Conservation (phyloP, 2,113 vertebrate species). For the Pao palembangensis region DNA sequence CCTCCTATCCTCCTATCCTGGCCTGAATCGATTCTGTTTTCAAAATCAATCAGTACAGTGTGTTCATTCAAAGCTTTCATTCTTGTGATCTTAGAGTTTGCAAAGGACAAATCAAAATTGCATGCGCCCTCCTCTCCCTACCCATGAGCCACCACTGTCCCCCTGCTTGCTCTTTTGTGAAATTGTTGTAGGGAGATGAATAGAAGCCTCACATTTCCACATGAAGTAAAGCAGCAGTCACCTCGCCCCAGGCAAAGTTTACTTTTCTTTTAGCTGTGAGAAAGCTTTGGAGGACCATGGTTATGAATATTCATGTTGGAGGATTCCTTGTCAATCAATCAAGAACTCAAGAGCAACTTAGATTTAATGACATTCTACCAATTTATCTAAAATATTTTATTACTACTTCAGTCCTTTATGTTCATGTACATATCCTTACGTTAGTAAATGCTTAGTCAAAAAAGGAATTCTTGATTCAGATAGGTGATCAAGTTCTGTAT, state of each 20-base stretch:
- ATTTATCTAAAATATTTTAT: too few relatives aligned
- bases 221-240: conserved; percentile 64
- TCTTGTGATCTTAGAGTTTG: conserved; percentile 2
- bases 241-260: conserved; percentile 63
- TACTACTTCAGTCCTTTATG: too few relatives aligned
- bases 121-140: conserved; percentile 15
- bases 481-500: too few relatives aligned
- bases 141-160: conserved; percentile 29
- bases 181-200: conserved; percentile 58
- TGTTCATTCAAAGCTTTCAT: neutral
- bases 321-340: conserved; percentile 65
- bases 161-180: conserved; percentile 48
- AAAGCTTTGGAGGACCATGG: conserved; percentile 63
- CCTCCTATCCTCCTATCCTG: too few relatives aligned
- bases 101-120: too few relatives aligned
- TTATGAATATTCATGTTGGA: conserved; percentile 74
- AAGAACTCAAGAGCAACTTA: neutral
- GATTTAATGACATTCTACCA: too few relatives aligned
- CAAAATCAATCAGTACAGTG: too few relatives aligned
- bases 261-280: conserved; percentile 74
- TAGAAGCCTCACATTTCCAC: conserved; percentile 70
- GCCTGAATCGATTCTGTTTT: too few relatives aligned
- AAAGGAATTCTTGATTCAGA: too few relatives aligned
- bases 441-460: too few relatives aligned
- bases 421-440: too few relatives aligned